These are phyloP conservation scores for Heliconius ethilla DNA, from an alignment of 2,888 invertebrate genomes.

Conservation along the genomic window DNA sequence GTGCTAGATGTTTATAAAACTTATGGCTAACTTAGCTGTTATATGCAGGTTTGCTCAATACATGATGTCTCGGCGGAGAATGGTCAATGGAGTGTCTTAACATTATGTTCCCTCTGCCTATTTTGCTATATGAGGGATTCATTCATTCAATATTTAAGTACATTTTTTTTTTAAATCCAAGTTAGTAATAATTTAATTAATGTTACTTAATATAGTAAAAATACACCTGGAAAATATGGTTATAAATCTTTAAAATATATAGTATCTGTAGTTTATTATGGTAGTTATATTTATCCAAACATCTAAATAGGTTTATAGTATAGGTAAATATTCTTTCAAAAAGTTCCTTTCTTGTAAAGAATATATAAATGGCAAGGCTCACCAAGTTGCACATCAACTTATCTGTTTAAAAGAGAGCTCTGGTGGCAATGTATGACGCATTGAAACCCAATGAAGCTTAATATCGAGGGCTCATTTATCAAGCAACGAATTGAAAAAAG, in stretches of 20 bases:
- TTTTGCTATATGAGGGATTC: too few relatives aligned
- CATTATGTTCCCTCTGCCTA: too few relatives aligned
- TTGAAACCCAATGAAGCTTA: slow-evolving; percentile 78
- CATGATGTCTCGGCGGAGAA: background rate
- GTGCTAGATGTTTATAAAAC: slow-evolving; percentile 21
- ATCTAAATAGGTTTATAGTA: background rate
- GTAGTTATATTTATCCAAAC: background rate
- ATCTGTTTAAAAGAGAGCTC: slow-evolving; percentile 77
- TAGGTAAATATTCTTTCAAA: background rate
- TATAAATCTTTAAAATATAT: background rate
- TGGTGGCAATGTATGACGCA: slow-evolving; percentile 63
- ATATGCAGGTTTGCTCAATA: background rate
- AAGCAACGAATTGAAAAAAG: slow-evolving; percentile 59
- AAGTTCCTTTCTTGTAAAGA: slow-evolving; percentile 12
- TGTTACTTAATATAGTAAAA: background rate
- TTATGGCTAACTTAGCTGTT: background rate
- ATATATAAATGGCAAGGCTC: slow-evolving; percentile 62
- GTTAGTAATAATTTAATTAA: background rate
- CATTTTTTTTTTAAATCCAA: background rate
- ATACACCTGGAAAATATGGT: background rate
- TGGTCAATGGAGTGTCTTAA: too few relatives aligned
- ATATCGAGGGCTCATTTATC: slow-evolving; percentile 55
- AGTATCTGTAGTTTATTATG: background rate
- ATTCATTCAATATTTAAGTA: too few relatives aligned
- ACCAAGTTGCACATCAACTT: slow-evolving; percentile 75